These are phyloP conservation scores for Muschampia plurimacula DNA, from an alignment of 2,888 invertebrate species.

Conservation along the genomic window DNA sequence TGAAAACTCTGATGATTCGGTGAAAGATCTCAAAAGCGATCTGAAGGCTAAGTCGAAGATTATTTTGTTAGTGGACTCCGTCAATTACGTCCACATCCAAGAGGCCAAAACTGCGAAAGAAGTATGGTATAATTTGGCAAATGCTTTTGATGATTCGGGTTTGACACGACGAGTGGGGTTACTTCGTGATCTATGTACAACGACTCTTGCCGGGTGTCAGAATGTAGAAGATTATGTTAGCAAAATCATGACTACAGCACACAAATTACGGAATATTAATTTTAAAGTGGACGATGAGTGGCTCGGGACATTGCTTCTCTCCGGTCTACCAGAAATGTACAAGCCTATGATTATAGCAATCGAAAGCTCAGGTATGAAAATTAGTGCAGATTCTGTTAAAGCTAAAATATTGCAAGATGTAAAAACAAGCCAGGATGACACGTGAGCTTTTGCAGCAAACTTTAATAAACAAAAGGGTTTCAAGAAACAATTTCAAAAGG, in stretches of 20 bases:
- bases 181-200: background rate
- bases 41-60: background rate
- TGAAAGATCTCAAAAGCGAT: background rate
- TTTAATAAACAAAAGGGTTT: background rate
- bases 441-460: background rate
- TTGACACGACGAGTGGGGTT: background rate
- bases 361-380: slow-evolving; percentile 9
- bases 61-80: background rate
- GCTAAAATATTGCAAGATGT: slow-evolving; percentile 7
- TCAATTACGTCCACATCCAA: background rate
- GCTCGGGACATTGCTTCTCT: background rate
- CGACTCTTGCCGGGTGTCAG: background rate
- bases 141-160: background rate
- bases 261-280: background rate
- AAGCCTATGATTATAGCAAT: slow-evolving; percentile 7
- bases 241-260: background rate
- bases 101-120: background rate
- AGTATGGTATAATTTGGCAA: background rate
- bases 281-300: slow-evolving; percentile 1
- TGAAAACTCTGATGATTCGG: background rate
- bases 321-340: background rate
- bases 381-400: background rate
- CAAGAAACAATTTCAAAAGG: background rate
- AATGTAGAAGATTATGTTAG: background rate
- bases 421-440: background rate